A percentile compares a stretch with the other conserved stretches of the same genome.
These are phyloP conservation scores for Cecidostiba fungosa DNA, from an alignment of 2,888 invertebrate genomes.

Conservation along the genomic window DNA sequence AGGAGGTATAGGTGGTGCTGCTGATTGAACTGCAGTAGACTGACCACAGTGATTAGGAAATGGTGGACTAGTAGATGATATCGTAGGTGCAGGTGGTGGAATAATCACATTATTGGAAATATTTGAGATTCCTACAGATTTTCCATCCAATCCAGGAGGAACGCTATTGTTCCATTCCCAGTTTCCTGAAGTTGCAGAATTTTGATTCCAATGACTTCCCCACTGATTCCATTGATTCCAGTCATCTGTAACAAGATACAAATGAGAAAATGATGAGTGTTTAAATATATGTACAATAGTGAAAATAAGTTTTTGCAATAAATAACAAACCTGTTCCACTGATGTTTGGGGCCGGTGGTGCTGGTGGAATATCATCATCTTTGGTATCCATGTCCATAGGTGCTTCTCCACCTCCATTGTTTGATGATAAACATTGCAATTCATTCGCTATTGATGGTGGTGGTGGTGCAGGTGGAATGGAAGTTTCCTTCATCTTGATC, in stretches of 20 bases:
- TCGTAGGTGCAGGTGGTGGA: conserved; percentile 76
- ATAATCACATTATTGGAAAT: conserved; percentile 69
- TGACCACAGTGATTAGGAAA: conserved; percentile 65
- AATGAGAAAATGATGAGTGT: neutral
- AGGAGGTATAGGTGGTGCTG: conserved; percentile 69
- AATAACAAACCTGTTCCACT: conserved; percentile 75
- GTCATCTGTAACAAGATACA: conserved; percentile 68
- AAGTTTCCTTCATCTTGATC: conserved; percentile 96
- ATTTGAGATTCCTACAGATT: conserved; percentile 74
- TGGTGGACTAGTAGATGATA: conserved; percentile 69
- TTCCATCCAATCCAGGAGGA: conserved; percentile 76
- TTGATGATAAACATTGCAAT: conserved; percentile 72
- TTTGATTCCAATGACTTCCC: conserved; percentile 77
- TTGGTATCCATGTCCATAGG: conserved; percentile 93
- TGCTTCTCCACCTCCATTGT: conserved; percentile 89
- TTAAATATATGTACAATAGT: neutral
- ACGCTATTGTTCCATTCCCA: conserved; percentile 78
- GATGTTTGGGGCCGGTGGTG: conserved; percentile 78
- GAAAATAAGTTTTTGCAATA: neutral
- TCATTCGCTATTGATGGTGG: conserved; percentile 81
- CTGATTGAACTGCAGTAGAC: conserved; percentile 72
- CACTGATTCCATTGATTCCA: conserved; percentile 77
- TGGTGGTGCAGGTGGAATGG: conserved; percentile 84
- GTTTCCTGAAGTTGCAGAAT: conserved; percentile 73
- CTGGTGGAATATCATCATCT: conserved; percentile 82